These are phyloP conservation scores for Andricus grossulariae DNA, from an alignment of 1,140 invertebrate genomes.

Conservation along the genomic window DNA sequence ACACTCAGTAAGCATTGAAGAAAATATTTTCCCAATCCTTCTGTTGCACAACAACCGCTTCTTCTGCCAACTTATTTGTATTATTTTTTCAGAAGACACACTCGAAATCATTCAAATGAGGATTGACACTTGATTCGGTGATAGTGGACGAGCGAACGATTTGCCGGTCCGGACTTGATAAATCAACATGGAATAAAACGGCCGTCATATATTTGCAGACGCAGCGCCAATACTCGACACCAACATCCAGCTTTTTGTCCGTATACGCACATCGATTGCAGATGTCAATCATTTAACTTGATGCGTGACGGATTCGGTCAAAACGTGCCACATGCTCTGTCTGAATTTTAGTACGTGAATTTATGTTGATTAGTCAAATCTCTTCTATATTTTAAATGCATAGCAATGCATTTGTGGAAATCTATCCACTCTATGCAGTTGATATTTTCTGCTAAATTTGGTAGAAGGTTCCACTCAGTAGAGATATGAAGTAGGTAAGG, in stretches of 20 bases:
- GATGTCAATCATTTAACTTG: conserved; percentile 56
- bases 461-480: not conserved
- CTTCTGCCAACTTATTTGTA: not conserved
- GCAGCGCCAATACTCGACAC: conserved; percentile 34
- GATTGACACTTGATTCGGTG: not conserved
- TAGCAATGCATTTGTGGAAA: no score
- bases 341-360: no score
- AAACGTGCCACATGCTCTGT: conserved; percentile 48
- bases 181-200: conserved; percentile 39
- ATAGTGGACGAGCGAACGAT: conserved; percentile 35
- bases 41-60: no score
- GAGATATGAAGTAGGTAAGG: conserved; percentile 25
- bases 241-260: conserved; percentile 47
- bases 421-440: no score
- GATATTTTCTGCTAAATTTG: no score
- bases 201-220: conserved; percentile 48
- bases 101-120: conserved; percentile 5
- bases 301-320: conserved; percentile 59
- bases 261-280: conserved; percentile 48
- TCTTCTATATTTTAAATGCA: no score
- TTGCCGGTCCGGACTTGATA: conserved; percentile 35
- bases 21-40: not conserved
- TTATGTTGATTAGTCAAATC: no score
- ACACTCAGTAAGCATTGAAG: not conserved
- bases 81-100: not conserved